Evolutionary conservation across 2,797 vertebrate species (phyloP).

Genomic region (Lepus townsendii): DNA sequence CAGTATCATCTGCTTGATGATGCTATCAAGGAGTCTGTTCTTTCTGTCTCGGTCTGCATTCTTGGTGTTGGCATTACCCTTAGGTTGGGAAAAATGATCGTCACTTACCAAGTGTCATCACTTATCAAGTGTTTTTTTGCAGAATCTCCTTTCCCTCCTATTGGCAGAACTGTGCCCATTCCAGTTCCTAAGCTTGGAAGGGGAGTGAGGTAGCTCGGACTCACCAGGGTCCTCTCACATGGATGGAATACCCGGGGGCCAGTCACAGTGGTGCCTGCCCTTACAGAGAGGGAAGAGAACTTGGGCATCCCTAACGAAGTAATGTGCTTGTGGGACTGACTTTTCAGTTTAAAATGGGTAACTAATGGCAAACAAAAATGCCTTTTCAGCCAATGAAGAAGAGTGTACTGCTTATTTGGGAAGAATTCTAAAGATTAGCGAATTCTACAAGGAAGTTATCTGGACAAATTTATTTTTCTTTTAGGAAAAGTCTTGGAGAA

Average conservation of each 20-base stretch:
- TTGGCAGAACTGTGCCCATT: not conserved
- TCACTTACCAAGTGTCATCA: not conserved
- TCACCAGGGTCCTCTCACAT: not conserved
- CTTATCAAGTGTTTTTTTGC: not conserved
- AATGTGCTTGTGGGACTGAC: not conserved
- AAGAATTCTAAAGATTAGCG: conserved; percentile 10
- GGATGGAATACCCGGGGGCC: not conserved
- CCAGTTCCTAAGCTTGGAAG: not conserved
- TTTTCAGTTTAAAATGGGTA: not conserved
- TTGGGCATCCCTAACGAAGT: not conserved
- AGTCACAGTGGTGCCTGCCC: not conserved
- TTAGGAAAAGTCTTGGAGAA: conserved; percentile 1
- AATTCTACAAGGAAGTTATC: not conserved
- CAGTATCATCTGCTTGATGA: not conserved
- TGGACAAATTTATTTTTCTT: conserved; percentile 36
- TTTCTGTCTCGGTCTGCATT: not conserved
- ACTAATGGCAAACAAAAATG: not conserved
- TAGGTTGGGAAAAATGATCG: not conserved
- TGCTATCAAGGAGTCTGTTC: not conserved
- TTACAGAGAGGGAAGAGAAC: not conserved
- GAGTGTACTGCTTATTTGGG: conserved; percentile 14
- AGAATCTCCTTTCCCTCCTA: not conserved
- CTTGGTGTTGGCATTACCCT: not conserved
- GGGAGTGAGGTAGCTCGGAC: not conserved
- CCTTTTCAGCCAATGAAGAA: conserved; percentile 22